These are phyloP conservation scores for Xyliphius kryptos DNA, from an alignment of 2,113 vertebrate genomes.

Conservation along the genomic window DNA sequence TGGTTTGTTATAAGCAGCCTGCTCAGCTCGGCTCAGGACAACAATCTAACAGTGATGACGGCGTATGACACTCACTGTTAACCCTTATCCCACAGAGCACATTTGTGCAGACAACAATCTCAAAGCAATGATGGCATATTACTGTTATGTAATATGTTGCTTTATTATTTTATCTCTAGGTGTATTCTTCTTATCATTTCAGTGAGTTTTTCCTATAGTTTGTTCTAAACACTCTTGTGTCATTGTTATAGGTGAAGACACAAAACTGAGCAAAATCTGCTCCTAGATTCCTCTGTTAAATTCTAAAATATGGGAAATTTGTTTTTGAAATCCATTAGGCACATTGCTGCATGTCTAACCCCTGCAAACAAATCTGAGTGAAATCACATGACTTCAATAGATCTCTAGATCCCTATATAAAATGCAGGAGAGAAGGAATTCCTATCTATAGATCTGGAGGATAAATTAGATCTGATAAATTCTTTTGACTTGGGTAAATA, in stretches of 20 bases:
- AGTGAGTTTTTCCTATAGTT: too few relatives aligned
- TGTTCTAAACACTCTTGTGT: too few relatives aligned
- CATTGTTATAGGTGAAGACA: conserved; percentile 1
- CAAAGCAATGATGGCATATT: too few relatives aligned
- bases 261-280: background rate
- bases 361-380: conserved; percentile 2
- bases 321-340: conserved; percentile 17
- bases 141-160: too few relatives aligned
- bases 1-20: too few relatives aligned
- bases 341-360: conserved; percentile 8
- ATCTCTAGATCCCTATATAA: background rate
- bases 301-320: conserved; percentile 4
- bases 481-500: background rate
- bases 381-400: background rate
- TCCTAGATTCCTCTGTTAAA: conserved; percentile 1
- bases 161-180: too few relatives aligned
- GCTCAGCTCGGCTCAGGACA: too few relatives aligned
- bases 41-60: too few relatives aligned
- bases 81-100: too few relatives aligned
- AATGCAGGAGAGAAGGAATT: background rate
- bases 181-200: too few relatives aligned
- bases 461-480: background rate
- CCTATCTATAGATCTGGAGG: background rate
- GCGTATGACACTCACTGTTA: too few relatives aligned
- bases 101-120: too few relatives aligned